A percentile compares a stretch with the other conserved stretches of the same genome.
These are phyloP conservation scores for Cataglyphis albicans DNA, from an alignment of 2,888 invertebrate species.

Conservation along the genomic window DNA sequence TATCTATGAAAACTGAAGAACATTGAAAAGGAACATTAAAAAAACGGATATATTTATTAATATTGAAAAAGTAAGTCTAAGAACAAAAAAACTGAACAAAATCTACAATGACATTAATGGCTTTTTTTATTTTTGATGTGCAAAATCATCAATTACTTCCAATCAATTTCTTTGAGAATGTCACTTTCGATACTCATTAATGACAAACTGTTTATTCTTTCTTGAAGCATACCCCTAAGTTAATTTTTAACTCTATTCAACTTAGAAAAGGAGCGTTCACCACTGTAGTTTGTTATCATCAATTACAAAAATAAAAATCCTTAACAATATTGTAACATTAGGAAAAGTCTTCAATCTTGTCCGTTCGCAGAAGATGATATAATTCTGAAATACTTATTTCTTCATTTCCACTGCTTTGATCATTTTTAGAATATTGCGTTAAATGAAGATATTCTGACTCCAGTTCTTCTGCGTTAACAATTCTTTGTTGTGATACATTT, in stretches of 20 bases:
- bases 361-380: slow-evolving; percentile 59
- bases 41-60: no score
- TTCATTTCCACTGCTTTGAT: no score
- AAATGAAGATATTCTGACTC: slow-evolving; percentile 72
- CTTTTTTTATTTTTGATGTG: slow-evolving; percentile 24
- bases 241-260: slow-evolving; percentile 73
- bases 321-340: slow-evolving; percentile 75
- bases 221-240: slow-evolving; percentile 73
- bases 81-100: no score
- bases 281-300: slow-evolving; percentile 75
- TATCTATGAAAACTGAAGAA: no score
- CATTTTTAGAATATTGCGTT: slow-evolving; percentile 23
- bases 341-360: slow-evolving; percentile 71
- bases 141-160: slow-evolving; percentile 75
- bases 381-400: no score
- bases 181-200: slow-evolving; percentile 71
- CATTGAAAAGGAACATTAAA: no score
- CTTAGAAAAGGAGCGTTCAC: slow-evolving; percentile 73
- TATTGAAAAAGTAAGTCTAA: no score
- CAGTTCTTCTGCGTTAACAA: slow-evolving; percentile 54
- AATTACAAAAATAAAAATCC: slow-evolving; percentile 71
- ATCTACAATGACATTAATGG: no score
- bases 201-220: slow-evolving; percentile 62
- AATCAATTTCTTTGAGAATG: slow-evolving; percentile 71
- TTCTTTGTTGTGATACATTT: slow-evolving; percentile 38